Percentiles rank a stretch among this genome's conserved stretches.
These are phyloP conservation scores for Helarctos malayanus DNA, from an alignment of 2,797 vertebrate genomes.

Conservation along the genomic window DNA sequence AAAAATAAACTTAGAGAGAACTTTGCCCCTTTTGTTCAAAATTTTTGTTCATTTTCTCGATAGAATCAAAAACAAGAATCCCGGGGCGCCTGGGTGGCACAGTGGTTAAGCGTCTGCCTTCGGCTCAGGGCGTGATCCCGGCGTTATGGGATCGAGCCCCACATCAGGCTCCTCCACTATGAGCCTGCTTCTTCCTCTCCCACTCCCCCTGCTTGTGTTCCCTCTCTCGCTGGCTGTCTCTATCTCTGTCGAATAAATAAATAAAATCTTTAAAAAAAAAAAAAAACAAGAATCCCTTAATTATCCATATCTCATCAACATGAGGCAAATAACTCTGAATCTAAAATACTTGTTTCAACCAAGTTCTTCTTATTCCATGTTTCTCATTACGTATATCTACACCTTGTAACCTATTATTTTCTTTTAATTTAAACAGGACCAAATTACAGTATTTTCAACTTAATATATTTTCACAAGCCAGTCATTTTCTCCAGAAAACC, in stretches of 20 bases:
- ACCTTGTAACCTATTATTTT: neutral
- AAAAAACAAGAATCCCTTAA: neutral
- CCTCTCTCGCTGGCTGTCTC: too few relatives aligned
- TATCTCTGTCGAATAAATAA: too few relatives aligned
- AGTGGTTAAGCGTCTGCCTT: too few relatives aligned
- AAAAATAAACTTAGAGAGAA: constrained; percentile 49
- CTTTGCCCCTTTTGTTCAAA: constrained; percentile 25
- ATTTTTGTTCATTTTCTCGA: neutral
- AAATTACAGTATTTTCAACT: constrained; percentile 53
- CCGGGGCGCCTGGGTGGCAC: too few relatives aligned
- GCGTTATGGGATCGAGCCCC: too few relatives aligned
- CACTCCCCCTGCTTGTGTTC: too few relatives aligned
- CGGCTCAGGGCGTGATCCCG: too few relatives aligned
- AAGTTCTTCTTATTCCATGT: neutral
- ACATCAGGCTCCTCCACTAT: too few relatives aligned
- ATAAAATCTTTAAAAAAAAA: neutral
- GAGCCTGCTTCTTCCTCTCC: too few relatives aligned
- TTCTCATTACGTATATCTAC: neutral
- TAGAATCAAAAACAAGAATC: neutral
- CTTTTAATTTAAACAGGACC: neutral
- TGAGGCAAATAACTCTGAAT: neutral
- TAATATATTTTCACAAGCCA: constrained; percentile 4
- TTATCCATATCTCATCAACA: neutral
- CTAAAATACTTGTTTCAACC: neutral
- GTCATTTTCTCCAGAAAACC: constrained; percentile 17